A percentile compares a stretch with the other conserved stretches of the same genome.
phyloP scores from a whole-genome alignment of 2,888 invertebrate genomes.

The Chymomyza amoena region DNA sequence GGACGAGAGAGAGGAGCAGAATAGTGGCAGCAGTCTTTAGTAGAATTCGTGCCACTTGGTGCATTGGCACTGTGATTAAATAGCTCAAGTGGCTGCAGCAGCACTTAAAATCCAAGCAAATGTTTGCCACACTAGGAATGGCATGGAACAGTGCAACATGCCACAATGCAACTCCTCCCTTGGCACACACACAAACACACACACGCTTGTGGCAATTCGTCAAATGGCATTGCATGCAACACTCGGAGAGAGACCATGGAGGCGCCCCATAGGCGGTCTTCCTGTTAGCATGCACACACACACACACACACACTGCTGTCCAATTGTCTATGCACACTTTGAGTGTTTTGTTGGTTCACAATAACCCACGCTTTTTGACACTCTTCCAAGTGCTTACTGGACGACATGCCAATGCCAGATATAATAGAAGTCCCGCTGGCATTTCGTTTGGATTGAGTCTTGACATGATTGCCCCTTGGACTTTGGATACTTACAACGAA shows the following conservation, averaged over 20 bases:
- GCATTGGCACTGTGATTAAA: conserved; percentile 53
- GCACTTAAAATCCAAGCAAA: not conserved
- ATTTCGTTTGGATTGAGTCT: conserved; percentile 12
- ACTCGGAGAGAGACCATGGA: not conserved
- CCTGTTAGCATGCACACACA: not conserved
- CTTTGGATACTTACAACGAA: conserved; percentile 20
- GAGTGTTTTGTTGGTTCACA: conserved; percentile 24
- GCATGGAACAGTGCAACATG: not conserved
- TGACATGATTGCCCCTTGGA: not conserved
- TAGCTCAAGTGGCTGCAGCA: conserved; percentile 50
- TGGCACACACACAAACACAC: not conserved
- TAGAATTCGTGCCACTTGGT: conserved; percentile 38
- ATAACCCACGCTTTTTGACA: conserved; percentile 43
- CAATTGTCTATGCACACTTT: not conserved
- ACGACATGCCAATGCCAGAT: conserved; percentile 22
- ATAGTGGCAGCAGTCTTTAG: not conserved
- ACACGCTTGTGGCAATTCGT: not conserved
- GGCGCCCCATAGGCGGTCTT: conserved; percentile 3
- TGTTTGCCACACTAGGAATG: not conserved
- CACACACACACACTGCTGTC: conserved; percentile 24
- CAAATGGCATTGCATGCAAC: not conserved
- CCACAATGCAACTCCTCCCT: not conserved
- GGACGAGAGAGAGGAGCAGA: not conserved
- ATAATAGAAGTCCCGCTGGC: conserved; percentile 32
- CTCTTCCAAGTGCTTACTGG: conserved; percentile 2